Conservation (phyloP, 2,888 invertebrate genomes). For the Ophioninae sp. region DNA sequence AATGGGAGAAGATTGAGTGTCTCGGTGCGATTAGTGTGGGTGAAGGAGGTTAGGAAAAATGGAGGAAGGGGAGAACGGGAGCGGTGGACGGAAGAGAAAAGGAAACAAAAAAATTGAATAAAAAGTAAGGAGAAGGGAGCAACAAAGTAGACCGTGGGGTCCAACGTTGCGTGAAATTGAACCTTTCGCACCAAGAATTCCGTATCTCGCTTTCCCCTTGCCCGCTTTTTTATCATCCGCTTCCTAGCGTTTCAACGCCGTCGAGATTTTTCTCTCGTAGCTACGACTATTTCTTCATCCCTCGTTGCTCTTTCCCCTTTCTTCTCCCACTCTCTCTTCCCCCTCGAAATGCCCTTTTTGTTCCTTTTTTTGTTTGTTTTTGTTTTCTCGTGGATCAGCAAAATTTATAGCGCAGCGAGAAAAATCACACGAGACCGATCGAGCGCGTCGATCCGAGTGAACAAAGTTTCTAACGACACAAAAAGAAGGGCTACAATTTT, state of each 20-base stretch:
- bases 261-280: slow-evolving; percentile 54
- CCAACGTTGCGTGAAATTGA: slow-evolving; percentile 70
- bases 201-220: slow-evolving; percentile 38
- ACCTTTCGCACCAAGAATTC: slow-evolving; percentile 56
- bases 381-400: slow-evolving; percentile 9
- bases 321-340: slow-evolving; percentile 18
- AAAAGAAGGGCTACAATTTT: not conserved
- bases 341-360: slow-evolving; percentile 28
- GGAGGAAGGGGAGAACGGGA: slow-evolving; percentile 2
- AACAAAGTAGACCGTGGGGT: slow-evolving; percentile 68
- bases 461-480: not conserved
- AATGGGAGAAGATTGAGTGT: slow-evolving; percentile 16
- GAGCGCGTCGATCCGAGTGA: not conserved
- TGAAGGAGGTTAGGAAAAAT: slow-evolving; percentile 4
- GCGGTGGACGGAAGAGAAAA: slow-evolving; percentile 1
- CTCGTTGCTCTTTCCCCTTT: slow-evolving; percentile 13
- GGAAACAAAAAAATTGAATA: slow-evolving; percentile 39
- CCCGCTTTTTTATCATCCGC: slow-evolving; percentile 1
- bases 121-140: slow-evolving; percentile 54
- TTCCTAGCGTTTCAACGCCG: slow-evolving; percentile 42
- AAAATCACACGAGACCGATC: slow-evolving; percentile 6
- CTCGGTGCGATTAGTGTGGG: slow-evolving; percentile 18
- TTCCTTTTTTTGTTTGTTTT: no score
- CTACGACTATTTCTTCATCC: slow-evolving; percentile 35
- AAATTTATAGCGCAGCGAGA: slow-evolving; percentile 12